Evolutionary conservation across 2,797 vertebrate genomes (phyloP), one percentile per base, ranked within the genome.

Genomic region (Rhinella marina): DNA sequence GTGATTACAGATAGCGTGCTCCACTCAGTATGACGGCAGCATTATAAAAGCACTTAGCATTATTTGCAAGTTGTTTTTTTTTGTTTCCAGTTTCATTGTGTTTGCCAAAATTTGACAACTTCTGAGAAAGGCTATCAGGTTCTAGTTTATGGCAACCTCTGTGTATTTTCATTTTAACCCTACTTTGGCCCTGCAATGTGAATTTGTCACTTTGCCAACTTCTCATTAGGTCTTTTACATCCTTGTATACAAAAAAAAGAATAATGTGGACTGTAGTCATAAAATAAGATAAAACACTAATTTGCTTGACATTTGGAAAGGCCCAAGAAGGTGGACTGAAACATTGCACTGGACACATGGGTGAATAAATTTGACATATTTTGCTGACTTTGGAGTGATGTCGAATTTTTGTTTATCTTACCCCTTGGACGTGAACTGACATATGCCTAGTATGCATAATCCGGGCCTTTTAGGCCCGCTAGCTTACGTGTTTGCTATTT

Each of bases 61-160:
- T 41, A 16, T 57, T 77, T 84, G 13, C 7, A 61, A 17, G 29
- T 29, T 73, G 16, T 27, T 72, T 29, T 56, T 27, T 29, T 68
- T 21, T 27, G 32, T 29, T 19, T 41, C 25, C 21, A 25, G 54
- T 77, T 64, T 85, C 59, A 52, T 52, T 77, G 72, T 56, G 70
- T 77, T 85, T 25, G n/a, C 29, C 57, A 77, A 85, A 85, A 62
- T 85, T 59, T 13, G 62, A 85, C 12, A 48, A 85, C 64, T 85
- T 77, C 57, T 62, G 32, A 62, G 57, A 64, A 77, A 29, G 77
- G 41, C 29, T 21, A 23, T 64, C n/a, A 64, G 41, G n/a, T 48
- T 29, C 9, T 62, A 7, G 14, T 52, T 77, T 50, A 21, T 41
- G 19, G 57, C 52, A 25, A 52, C 21, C 73, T 56, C 17, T 5